A percentile compares a stretch with the other conserved stretches of the same genome.
Evolutionary conservation across 2,113 vertebrate species (phyloP).

Genomic region (Hydrochoerus hydrochaeris): DNA sequence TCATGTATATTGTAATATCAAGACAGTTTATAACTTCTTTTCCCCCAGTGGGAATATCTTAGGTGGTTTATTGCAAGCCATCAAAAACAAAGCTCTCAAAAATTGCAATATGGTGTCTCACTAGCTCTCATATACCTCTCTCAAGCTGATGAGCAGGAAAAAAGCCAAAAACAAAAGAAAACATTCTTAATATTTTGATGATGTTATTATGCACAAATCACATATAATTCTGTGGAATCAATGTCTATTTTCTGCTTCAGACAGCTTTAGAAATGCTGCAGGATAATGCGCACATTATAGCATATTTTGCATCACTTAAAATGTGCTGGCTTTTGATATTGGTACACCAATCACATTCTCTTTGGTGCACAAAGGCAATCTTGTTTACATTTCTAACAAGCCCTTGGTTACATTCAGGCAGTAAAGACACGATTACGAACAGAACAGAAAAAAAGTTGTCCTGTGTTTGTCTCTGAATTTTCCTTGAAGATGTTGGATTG

Average conservation of each 20-base stretch:
- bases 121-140: constrained; percentile 39
- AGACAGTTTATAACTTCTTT: constrained; percentile 75
- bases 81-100: constrained; percentile 67
- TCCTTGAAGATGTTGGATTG: constrained; percentile 74
- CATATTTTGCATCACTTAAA: background rate
- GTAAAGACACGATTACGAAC: constrained; percentile 67
- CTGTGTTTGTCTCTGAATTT: constrained; percentile 78
- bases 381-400: constrained; percentile 72
- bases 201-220: background rate
- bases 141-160: background rate
- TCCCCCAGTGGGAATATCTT: constrained; percentile 29
- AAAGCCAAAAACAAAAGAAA: constrained; percentile 50
- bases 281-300: background rate
- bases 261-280: constrained; percentile 2
- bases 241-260: background rate
- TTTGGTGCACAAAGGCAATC: background rate
- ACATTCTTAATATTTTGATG: constrained; percentile 45
- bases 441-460: constrained; percentile 58
- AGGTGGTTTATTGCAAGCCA: constrained; percentile 69
- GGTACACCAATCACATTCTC: constrained; percentile 51
- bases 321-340: background rate
- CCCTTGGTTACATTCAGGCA: constrained; percentile 61
- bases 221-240: background rate
- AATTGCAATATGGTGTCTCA: constrained; percentile 54
- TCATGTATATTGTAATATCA: constrained; percentile 74